These are phyloP conservation scores for Squalus acanthias DNA, from an alignment of 2,797 vertebrate genomes.

Conservation along the genomic window DNA sequence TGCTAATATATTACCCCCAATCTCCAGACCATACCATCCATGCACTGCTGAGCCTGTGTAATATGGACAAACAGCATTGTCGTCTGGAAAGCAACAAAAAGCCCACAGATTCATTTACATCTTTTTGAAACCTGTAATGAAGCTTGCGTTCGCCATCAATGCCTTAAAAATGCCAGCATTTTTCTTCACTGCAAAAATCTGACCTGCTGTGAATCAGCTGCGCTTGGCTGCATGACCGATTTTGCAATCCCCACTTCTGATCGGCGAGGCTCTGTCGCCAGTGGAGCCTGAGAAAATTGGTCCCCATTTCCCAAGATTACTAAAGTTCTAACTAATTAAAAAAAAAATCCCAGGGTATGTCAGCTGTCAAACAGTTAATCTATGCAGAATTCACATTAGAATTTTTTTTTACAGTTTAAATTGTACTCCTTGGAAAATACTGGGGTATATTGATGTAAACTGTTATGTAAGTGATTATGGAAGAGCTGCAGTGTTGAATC, in stretches of 20 bases:
- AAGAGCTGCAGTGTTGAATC: not conserved
- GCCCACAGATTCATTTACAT: not conserved
- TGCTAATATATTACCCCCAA: not conserved
- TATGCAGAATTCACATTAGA: not conserved
- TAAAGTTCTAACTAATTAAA: not conserved
- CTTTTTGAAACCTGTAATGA: not conserved
- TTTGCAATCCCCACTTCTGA: not conserved
- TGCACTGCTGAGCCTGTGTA: not conserved
- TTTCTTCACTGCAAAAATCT: not conserved
- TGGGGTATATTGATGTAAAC: not conserved
- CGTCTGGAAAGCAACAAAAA: not conserved
- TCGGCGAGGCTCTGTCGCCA: not conserved
- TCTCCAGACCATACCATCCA: not conserved
- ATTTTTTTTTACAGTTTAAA: not conserved
- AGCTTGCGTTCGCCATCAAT: not conserved
- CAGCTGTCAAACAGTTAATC: not conserved
- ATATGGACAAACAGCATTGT: not conserved
- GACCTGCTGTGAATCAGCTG: not conserved
- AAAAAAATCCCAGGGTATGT: not conserved
- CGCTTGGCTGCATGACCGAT: not conserved
- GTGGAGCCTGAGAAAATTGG: not conserved
- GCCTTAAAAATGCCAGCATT: not conserved
- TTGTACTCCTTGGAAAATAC: not conserved
- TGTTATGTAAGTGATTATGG: not conserved
- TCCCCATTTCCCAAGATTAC: not conserved